Conservation (phyloP, 2,888 invertebrate genomes). For the Spialia ferax region DNA sequence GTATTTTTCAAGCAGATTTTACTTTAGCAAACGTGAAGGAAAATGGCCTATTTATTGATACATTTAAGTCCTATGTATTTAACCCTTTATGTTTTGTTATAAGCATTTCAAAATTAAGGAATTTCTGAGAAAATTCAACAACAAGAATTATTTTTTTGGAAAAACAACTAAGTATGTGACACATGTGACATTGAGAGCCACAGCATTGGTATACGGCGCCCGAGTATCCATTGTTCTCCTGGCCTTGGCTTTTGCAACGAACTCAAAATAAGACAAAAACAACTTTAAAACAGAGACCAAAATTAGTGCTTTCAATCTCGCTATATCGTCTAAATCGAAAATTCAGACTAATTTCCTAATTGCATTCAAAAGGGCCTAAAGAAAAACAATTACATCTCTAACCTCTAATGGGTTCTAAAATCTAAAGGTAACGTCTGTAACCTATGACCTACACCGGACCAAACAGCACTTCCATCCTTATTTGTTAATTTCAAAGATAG, state of each 20-base stretch:
- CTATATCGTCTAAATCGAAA: too few species aligned
- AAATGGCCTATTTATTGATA: too few species aligned
- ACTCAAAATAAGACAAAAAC: slow-evolving; percentile 35
- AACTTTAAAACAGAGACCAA: not conserved
- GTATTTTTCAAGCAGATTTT: not conserved
- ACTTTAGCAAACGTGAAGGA: not conserved
- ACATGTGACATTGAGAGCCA: slow-evolving; percentile 20
- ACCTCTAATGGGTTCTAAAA: not conserved
- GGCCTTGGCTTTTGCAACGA: slow-evolving; percentile 53
- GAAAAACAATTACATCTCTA: too few species aligned
- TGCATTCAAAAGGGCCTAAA: not conserved
- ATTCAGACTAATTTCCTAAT: not conserved
- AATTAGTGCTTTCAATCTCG: not conserved
- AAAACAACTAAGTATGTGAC: slow-evolving; percentile 2
- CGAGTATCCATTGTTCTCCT: slow-evolving; percentile 54
- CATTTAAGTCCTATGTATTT: too few species aligned
- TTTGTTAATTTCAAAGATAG: too few species aligned
- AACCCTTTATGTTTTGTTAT: too few species aligned
- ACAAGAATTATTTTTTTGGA: not conserved
- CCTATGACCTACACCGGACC: too few species aligned
- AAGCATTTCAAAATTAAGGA: not conserved
- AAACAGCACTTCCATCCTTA: too few species aligned
- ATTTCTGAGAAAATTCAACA: not conserved
- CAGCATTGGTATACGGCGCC: not conserved
- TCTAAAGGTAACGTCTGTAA: not conserved